phyloP scores from a whole-genome alignment of 2,113 vertebrate species.

The Neotragus pygmaeus region DNA sequence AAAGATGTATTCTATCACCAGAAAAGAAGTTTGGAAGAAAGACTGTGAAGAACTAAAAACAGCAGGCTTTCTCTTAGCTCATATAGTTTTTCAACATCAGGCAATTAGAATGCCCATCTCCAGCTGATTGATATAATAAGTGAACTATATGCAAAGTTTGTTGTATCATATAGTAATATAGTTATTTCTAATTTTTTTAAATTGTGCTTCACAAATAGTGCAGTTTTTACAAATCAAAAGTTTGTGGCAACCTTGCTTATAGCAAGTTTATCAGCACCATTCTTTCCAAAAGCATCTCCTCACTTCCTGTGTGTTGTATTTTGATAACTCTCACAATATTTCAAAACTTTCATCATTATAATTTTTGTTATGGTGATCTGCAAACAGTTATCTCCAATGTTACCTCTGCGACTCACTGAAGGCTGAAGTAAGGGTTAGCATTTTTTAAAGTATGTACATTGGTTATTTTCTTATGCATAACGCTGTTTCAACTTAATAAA shows the following conservation, averaged over 20 bases:
- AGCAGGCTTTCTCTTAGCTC: not conserved
- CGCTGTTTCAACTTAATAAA: not conserved
- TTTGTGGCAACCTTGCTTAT: not conserved
- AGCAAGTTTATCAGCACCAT: not conserved
- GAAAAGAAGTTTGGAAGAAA: not conserved
- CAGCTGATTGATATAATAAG: not conserved
- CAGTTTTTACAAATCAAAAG: accelerated
- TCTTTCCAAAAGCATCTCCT: not conserved
- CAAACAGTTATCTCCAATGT: not conserved
- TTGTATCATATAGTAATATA: not conserved
- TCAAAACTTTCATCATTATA: not conserved
- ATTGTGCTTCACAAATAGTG: not conserved
- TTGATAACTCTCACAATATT: not conserved
- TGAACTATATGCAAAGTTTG: not conserved
- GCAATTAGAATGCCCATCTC: not conserved
- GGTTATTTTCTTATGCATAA: not conserved
- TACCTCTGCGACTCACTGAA: not conserved
- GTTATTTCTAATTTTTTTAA: not conserved
- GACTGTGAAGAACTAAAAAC: not conserved
- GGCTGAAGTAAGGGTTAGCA: not conserved
- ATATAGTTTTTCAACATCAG: not conserved
- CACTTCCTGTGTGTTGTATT: not conserved
- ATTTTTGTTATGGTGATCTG: not conserved
- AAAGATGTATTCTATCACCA: not conserved
- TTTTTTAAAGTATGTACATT: not conserved